Evolutionary conservation across 1,140 invertebrate species (phyloP).

Genomic region (Megalopta genalis): DNA sequence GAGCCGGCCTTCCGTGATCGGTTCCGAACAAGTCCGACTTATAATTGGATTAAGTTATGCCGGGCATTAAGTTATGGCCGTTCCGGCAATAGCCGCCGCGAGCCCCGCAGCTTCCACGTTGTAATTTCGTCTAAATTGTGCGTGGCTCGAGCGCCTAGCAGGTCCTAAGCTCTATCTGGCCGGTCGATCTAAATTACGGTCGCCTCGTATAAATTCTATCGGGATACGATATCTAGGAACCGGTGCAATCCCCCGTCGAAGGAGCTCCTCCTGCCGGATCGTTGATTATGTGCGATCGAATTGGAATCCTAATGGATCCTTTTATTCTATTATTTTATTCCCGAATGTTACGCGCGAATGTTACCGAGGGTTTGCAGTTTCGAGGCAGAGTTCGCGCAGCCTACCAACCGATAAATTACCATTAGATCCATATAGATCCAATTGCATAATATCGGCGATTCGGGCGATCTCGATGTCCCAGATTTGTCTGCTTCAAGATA

Average conservation of each 20-base stretch:
- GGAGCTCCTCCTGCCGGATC: neutral
- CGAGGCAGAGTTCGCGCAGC: no score
- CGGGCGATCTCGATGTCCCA: no score
- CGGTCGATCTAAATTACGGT: slow-evolving; percentile 30
- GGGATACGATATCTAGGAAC: neutral
- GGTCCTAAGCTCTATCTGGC: neutral
- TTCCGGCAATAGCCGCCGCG: neutral
- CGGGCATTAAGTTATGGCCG: slow-evolving; percentile 16
- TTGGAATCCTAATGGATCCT: no score
- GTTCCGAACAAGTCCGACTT: neutral
- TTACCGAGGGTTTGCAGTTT: no score
- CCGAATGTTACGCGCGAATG: no score
- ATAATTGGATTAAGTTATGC: slow-evolving; percentile 41
- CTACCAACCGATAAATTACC: no score
- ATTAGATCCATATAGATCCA: no score
- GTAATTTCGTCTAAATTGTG: slow-evolving; percentile 44
- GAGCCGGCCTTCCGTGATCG: neutral
- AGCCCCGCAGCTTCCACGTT: neutral
- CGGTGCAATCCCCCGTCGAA: neutral
- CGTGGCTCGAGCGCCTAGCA: neutral
- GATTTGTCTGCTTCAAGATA: no score
- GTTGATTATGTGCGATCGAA: neutral
- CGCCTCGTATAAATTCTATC: slow-evolving; percentile 15
- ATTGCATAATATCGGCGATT: no score
- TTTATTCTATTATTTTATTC: no score